Percentiles rank a stretch among this genome's conserved stretches.
Evolutionary conservation across 2,113 vertebrate species (phyloP).

Genomic region (Zosterops lateralis): DNA sequence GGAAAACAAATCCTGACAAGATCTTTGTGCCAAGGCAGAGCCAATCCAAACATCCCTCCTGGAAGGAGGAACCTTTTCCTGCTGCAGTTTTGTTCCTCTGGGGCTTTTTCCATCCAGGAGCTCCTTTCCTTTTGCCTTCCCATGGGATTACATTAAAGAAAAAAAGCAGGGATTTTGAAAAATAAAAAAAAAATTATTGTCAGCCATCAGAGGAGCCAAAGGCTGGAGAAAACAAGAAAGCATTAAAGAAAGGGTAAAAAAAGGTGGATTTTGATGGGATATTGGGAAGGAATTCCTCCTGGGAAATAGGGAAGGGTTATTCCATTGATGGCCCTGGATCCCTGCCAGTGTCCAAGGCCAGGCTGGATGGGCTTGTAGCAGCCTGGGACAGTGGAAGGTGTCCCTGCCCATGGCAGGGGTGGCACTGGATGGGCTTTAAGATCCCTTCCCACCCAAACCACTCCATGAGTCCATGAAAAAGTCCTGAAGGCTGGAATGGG

Average conservation of each 20-base stretch:
- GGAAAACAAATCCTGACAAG: not conserved
- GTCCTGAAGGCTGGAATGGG: not conserved
- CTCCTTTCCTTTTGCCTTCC: not conserved
- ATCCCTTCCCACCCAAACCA: not conserved
- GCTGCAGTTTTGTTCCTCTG: not conserved
- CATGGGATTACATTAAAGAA: not conserved
- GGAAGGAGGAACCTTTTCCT: not conserved
- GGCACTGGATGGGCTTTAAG: fast-evolving
- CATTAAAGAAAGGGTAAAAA: not conserved
- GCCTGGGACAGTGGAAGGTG: not conserved
- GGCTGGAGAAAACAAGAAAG: not conserved
- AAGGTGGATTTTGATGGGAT: fast-evolving
- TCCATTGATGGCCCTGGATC: not conserved
- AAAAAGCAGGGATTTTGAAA: not conserved
- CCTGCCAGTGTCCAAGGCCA: not conserved
- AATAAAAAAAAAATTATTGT: too few species aligned
- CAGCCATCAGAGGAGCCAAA: not conserved
- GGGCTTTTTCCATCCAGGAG: not conserved
- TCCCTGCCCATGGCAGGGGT: not conserved
- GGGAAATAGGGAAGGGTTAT: not conserved
- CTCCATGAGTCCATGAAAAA: not conserved
- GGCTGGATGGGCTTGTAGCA: not conserved
- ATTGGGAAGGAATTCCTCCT: not conserved
- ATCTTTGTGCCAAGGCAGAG: not conserved
- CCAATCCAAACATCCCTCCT: not conserved